Evolutionary conservation across 2,797 vertebrate species (phyloP), one percentile per base, ranked within the genome.

Genomic region (Telmatherina bonti): DNA sequence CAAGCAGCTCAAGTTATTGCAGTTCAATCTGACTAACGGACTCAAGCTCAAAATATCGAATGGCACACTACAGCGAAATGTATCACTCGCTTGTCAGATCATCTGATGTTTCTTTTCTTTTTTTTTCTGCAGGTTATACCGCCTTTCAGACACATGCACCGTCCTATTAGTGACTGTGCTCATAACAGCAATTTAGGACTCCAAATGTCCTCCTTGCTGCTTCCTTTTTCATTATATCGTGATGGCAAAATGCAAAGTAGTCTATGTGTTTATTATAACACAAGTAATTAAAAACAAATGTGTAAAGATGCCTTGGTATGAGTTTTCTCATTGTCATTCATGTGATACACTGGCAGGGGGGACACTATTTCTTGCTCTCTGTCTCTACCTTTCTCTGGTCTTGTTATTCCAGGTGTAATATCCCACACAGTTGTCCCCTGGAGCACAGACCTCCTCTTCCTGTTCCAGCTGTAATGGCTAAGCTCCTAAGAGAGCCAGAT

Each of bases 11-110:
- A 63, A 84, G 76, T 76, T 80, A 72, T 74, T 57, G 71, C 62
- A 70, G 83, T 85, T 78, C 65, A 62, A 84, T 84, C 59, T 61
- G 53, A 67, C 70, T 56, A 70, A 81, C 24, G 52, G 78, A 70
- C 74, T 24, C 74, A 65, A 77, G 81, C 90, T 88, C 74, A 85
- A 92, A 94, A 93, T 92, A 92, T 75, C 62, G 49, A 70, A 83
- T 92, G 74, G 64, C 92, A 89, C 89, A 77, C 57, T 78, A 86
- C 69, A 74, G 89, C 30, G 81, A 93, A 93, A 94, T 94, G 87
- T 92, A 71, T 74, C 92, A 85, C 10, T 18, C 70, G 70, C 75
- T 67, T 33, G 79, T 71, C 22, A 93, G 82, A 89, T 87, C 85
- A 88, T 88, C 88, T 71, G 45, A 60, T 72, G 72, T 78, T 54